Evolutionary conservation across 2,888 invertebrate genomes (phyloP).

Genomic region (Hydroisotoma schaefferi): DNA sequence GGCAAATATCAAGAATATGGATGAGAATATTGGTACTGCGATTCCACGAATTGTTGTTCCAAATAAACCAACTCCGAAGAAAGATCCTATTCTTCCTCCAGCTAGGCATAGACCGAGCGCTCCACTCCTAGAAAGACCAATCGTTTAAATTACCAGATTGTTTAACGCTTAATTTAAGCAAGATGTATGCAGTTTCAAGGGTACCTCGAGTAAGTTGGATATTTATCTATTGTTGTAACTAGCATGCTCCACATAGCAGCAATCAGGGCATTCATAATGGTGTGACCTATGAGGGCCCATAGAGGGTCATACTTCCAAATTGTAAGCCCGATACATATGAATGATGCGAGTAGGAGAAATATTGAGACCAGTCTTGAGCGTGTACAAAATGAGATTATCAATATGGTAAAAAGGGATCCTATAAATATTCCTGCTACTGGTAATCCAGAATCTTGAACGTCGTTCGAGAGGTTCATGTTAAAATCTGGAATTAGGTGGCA

Average conservation of each 20-base stretch:
- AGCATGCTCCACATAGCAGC: constrained; percentile 42
- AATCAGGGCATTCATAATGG: constrained; percentile 37
- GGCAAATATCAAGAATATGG: constrained; percentile 43
- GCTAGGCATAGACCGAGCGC: constrained; percentile 42
- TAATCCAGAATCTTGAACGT: constrained; percentile 44
- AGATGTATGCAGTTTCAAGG: too few relatives aligned
- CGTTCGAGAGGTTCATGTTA: constrained; percentile 45
- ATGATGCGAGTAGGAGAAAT: constrained; percentile 34
- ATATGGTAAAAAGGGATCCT: constrained; percentile 38
- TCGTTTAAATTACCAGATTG: background rate
- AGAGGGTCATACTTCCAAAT: constrained; percentile 38
- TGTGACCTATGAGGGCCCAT: constrained; percentile 44
- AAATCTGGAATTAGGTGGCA: constrained; percentile 47
- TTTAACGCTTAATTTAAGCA: background rate
- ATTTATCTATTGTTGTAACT: constrained; percentile 44
- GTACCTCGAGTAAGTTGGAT: constrained; percentile 44
- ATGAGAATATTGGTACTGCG: constrained; percentile 44
- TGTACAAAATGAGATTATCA: constrained; percentile 24
- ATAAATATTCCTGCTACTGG: constrained; percentile 45
- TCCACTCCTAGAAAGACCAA: constrained; percentile 33
- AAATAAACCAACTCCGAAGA: constrained; percentile 47
- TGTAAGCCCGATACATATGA: constrained; percentile 41
- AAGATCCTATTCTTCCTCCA: constrained; percentile 44
- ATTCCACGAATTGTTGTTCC: constrained; percentile 44
- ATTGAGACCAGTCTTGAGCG: constrained; percentile 36